phyloP scores from a whole-genome alignment of 2,113 vertebrate species.

The Spheniscus mendiculus region DNA sequence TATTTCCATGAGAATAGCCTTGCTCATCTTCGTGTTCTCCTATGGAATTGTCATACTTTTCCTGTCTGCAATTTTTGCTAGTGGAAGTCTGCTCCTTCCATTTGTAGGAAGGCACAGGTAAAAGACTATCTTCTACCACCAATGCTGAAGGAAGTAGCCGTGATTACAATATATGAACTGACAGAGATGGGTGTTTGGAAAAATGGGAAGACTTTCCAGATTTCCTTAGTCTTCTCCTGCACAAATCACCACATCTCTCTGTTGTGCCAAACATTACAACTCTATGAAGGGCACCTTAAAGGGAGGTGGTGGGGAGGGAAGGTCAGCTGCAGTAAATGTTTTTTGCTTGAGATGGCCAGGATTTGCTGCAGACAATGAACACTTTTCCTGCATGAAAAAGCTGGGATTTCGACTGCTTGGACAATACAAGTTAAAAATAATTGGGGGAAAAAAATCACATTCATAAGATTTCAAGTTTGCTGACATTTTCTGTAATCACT shows the following conservation, averaged over 20 bases:
- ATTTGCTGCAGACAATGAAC: neutral
- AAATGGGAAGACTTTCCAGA: neutral
- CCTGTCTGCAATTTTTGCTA: neutral
- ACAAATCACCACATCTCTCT: neutral
- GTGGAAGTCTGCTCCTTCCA: neutral
- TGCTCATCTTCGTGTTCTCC: neutral
- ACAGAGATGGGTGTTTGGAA: neutral
- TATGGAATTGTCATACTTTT: neutral
- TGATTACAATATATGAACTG: neutral
- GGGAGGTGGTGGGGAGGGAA: neutral
- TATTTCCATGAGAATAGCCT: neutral
- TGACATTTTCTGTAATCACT: slow-evolving; percentile 62
- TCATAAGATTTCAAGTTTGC: slow-evolving; percentile 22
- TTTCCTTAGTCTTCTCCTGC: neutral
- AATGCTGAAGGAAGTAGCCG: neutral
- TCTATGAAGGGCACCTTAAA: neutral
- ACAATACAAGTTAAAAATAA: neutral
- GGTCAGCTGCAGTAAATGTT: neutral
- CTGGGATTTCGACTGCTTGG: neutral
- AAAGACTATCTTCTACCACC: neutral
- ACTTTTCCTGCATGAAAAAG: neutral
- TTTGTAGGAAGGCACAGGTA: neutral
- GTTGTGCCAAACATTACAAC: neutral
- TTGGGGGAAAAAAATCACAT: neutral
- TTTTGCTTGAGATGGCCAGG: neutral